Conservation (phyloP, 2,113 vertebrate genomes). For the Phoenicopterus ruber region DNA sequence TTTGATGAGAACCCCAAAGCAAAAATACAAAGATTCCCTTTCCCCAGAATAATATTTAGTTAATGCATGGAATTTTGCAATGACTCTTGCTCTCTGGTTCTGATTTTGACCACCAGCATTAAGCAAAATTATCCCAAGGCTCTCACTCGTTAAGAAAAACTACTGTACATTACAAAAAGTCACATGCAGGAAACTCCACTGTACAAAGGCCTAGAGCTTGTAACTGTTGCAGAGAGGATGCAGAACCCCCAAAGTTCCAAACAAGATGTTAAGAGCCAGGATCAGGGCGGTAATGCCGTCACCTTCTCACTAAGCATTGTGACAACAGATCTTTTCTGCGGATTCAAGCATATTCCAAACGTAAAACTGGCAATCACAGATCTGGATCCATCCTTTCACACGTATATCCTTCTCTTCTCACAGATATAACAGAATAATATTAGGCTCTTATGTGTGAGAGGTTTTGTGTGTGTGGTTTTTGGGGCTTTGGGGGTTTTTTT, state of each 20-base stretch:
- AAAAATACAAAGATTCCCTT: slow-evolving; percentile 17
- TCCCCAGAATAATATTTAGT: slow-evolving; percentile 2
- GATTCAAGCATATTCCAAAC: background rate
- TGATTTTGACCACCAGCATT: background rate
- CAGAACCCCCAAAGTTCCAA: background rate
- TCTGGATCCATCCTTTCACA: background rate
- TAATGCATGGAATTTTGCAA: slow-evolving; percentile 32
- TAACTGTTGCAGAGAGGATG: background rate
- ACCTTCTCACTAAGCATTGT: background rate
- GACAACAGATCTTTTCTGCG: background rate
- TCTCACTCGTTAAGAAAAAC: background rate
- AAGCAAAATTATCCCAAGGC: background rate
- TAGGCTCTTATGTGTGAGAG: background rate
- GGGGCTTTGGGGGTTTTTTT: background rate
- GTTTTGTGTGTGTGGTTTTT: rapidly evolving
- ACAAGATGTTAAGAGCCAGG: background rate
- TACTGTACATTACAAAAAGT: background rate
- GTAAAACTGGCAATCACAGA: background rate
- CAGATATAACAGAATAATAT: background rate
- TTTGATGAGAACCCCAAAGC: slow-evolving; percentile 35
- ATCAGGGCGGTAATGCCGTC: background rate
- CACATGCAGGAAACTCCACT: background rate
- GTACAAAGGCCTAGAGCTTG: background rate
- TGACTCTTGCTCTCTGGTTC: background rate
- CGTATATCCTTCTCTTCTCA: background rate